Evolutionary conservation across 1,140 invertebrate species (phyloP).

Genomic region (Polypedilum pembai): DNA sequence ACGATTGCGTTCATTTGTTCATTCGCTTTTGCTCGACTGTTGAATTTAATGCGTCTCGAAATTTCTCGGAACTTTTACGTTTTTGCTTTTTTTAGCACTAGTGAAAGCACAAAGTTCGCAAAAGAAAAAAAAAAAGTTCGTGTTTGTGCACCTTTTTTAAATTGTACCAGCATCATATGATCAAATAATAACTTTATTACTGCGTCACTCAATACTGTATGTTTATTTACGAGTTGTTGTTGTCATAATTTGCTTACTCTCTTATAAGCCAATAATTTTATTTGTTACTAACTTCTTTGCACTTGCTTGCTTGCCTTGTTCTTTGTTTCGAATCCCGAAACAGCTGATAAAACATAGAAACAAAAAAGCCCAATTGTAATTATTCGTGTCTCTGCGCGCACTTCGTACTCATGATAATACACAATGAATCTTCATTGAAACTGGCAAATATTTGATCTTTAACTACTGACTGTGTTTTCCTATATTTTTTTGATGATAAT

Average conservation of each 20-base stretch:
- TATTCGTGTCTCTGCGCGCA: neutral
- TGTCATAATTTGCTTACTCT: neutral
- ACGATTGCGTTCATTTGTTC: neutral
- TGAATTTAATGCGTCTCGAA: neutral
- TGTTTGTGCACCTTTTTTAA: neutral
- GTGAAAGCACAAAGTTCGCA: neutral
- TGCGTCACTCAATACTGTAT: neutral
- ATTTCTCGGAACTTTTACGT: constrained; percentile 10
- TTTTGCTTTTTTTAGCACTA: neutral
- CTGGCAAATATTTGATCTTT: neutral
- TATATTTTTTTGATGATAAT: neutral
- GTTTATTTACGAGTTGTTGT: neutral
- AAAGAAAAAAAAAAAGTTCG: neutral
- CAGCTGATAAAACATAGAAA: constrained; percentile 23
- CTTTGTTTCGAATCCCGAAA: neutral
- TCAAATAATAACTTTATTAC: neutral
- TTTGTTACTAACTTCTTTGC: neutral
- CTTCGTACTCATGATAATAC: neutral
- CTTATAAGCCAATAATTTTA: neutral
- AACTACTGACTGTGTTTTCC: neutral
- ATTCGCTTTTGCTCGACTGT: too few species aligned
- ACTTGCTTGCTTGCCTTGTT: neutral
- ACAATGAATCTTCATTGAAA: neutral
- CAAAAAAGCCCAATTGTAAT: constrained; percentile 6
- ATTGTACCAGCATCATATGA: neutral